These are phyloP conservation scores for Globicephala melas DNA, from an alignment of 2,113 vertebrate species.

Conservation along the genomic window DNA sequence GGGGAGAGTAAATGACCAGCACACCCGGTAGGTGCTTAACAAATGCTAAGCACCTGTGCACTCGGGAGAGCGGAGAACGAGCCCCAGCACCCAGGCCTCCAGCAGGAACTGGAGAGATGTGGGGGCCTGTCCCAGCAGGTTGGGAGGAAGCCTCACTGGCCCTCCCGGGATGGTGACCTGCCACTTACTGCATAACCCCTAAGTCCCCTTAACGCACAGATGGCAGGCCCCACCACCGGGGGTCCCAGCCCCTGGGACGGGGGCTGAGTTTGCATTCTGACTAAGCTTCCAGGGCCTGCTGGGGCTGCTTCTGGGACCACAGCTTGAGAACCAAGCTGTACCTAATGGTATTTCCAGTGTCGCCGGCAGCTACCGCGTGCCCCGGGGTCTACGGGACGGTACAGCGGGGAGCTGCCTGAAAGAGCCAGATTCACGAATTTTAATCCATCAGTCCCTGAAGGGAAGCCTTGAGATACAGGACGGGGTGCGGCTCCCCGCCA, in stretches of 20 bases:
- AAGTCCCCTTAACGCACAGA: not conserved
- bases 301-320: not conserved
- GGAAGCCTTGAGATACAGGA: not conserved
- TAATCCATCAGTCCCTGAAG: not conserved
- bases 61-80: not conserved
- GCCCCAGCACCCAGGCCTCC: too few relatives aligned
- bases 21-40: not conserved
- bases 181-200: not conserved
- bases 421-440: not conserved
- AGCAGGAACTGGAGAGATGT: not conserved
- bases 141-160: not conserved
- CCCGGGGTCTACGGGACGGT: not conserved
- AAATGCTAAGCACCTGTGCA: not conserved
- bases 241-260: rapidly evolving
- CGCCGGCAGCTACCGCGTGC: not conserved
- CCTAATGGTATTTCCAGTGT: not conserved
- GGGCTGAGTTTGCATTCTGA: not conserved
- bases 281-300: not conserved
- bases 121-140: not conserved
- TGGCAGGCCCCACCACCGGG: not conserved
- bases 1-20: not conserved
- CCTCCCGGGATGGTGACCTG: rapidly evolving
- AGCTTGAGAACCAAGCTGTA: not conserved
- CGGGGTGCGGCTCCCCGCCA: rapidly evolving
- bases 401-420: not conserved